Base-by-base conservation (phyloP, 2,888 invertebrate species). In the Cyrtodaria siliqua region DNA sequence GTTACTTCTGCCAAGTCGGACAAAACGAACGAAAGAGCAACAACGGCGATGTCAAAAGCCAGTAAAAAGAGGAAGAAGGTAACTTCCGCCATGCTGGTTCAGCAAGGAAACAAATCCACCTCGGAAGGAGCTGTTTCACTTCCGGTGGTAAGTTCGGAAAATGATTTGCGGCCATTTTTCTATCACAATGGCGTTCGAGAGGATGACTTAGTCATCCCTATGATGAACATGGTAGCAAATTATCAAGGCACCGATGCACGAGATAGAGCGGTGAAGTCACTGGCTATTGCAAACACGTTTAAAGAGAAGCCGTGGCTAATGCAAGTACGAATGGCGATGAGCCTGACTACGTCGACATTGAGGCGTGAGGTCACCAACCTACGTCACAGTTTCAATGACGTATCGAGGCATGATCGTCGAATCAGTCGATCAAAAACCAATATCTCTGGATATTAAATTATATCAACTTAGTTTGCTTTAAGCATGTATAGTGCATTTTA, bases 241-340 rank as follows among this genome's bases (percentile, higher is more conserved):
- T 86, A 91, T 60, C 85, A 90, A 18, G 92, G 92, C 2, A 75
- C 87, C n/a, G 84, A 86, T 23, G 85, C 91, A 6, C 72, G 91
- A 3, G 92, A 92, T 53, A 88, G 92, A 47, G 93, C 93, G 56
- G 87, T 91, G 20, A 86, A 87, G 71, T 91, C 92, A n/a, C 79
- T 93, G 64, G 85, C 90, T 6, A 89, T 92, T n/a, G 91, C 92
- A 9, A 91, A 89, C 79, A 85, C 86, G 14, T 92, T 92, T 81
- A 87, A 87, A 55, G 92, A 92, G 59, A 92, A 91, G 76, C 90
- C 92, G 2, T 93, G 92, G 92, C 77, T 93, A 27, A 83, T 87
- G 56, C 91, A 91, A 62, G 90, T 93, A 8, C 82, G 91, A 6
- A 89, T 92, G 84, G 93, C 93, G 1, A 87, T 91, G 86, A 79